Percentiles rank a stretch among this genome's conserved stretches.
Conservation (phyloP, 2,888 invertebrate species). For the Plagiodera versicolora region DNA sequence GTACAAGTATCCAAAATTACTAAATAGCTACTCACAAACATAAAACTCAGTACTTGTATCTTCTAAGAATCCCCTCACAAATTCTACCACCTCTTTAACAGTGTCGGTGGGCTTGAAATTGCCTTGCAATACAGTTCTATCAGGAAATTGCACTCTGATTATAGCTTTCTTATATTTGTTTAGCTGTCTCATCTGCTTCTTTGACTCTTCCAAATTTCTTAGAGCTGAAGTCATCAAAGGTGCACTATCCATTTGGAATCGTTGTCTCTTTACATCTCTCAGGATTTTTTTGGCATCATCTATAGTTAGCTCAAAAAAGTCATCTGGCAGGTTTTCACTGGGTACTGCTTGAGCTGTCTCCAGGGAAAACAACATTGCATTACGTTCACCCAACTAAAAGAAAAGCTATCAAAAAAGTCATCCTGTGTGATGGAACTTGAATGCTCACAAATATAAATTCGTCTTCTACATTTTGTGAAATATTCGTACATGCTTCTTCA, state of each 20-base stretch:
- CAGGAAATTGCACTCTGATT: conserved; percentile 85
- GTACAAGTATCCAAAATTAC: background rate
- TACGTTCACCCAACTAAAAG: conserved; percentile 71
- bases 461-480: conserved; percentile 36
- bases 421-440: background rate
- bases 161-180: conserved; percentile 75
- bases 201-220: conserved; percentile 62
- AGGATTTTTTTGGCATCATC: conserved; percentile 78
- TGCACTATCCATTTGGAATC: conserved; percentile 68
- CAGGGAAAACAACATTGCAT: conserved; percentile 72
- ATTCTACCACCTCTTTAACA: conserved; percentile 69
- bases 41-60: conserved; percentile 70
- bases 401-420: background rate
- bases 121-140: conserved; percentile 83
- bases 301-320: conserved; percentile 84
- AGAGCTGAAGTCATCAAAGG: conserved; percentile 71
- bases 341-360: conserved; percentile 64
- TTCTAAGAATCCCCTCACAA: conserved; percentile 71
- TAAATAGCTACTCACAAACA: conserved; percentile 68
- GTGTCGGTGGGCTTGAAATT: conserved; percentile 78
- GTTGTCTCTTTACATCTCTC: conserved; percentile 69
- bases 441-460: conserved; percentile 54
- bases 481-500: conserved; percentile 26
- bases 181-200: conserved; percentile 60
- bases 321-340: conserved; percentile 78